Conservation (phyloP, 1,140 invertebrate genomes). For the Drosophila jambulina region DNA sequence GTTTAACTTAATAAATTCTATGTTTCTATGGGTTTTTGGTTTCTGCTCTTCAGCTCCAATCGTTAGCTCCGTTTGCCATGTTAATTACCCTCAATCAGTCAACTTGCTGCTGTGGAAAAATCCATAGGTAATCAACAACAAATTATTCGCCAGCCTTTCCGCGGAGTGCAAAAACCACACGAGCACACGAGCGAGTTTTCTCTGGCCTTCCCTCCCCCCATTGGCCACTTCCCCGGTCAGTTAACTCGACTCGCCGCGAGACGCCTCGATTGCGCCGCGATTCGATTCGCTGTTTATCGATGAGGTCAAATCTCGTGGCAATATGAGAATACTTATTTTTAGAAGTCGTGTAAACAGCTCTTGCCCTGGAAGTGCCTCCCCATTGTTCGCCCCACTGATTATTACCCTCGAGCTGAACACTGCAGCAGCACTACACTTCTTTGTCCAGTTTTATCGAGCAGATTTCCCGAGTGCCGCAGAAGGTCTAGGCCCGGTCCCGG, state of each 20-base stretch:
- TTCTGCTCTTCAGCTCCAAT: neutral
- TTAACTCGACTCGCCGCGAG: neutral
- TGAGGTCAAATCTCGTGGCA: slow-evolving; percentile 21
- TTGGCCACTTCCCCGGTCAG: neutral
- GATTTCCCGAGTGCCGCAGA: slow-evolving; percentile 27
- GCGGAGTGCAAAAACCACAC: neutral
- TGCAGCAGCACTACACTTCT: neutral
- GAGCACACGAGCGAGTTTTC: slow-evolving; percentile 6
- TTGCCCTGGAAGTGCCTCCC: slow-evolving; percentile 1
- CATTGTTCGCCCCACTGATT: slow-evolving; percentile 2
- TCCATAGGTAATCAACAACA: slow-evolving; percentile 2
- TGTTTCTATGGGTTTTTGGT: neutral
- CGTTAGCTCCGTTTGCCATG: neutral
- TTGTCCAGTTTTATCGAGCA: slow-evolving; percentile 23
- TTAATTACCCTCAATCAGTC: slow-evolving; percentile 2
- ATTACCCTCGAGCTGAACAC: neutral
- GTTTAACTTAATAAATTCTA: neutral
- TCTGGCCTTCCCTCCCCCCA: neutral
- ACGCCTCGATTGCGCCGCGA: neutral
- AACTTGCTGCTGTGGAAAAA: neutral
- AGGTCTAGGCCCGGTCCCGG: neutral
- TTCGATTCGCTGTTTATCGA: slow-evolving; percentile 29
- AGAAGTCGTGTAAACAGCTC: slow-evolving; percentile 23
- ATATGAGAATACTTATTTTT: slow-evolving; percentile 26
- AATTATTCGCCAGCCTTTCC: slow-evolving; percentile 1